Evolutionary conservation across 2,113 vertebrate genomes (phyloP), one percentile per base, ranked within the genome.

Genomic region (Chaetorhynchus papuensis): DNA sequence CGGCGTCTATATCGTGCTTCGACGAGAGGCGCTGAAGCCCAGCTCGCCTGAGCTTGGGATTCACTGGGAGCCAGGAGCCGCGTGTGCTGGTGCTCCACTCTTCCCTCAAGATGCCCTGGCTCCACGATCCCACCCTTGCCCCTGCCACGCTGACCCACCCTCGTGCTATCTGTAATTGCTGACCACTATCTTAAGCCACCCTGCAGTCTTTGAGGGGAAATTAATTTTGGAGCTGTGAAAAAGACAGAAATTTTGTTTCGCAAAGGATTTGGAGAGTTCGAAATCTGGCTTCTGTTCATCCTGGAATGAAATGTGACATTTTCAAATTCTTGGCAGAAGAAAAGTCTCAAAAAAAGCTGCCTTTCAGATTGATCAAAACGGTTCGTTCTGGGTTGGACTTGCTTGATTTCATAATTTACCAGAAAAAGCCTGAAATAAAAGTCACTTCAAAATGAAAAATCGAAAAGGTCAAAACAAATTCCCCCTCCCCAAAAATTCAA

Each of bases 281-380:
- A 90, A 94, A 93, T 94, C 89, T 97, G 96, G 94, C 93, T 96
- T 90, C 92, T 93, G 90, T 96, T 96, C 94, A 78, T 94, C 26
- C 90, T 96, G 96, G 94, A 96, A 93, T 95, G 92, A 97, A 96
- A 96, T 95, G 86, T 96, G 96, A 96, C 96, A 96, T 96, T 95
- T 96, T 94, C 79, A 96, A 65, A 92, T 94, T 95, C 94, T 96
- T 96, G 94, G 94, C 94, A 94, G 90, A 90, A 52, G 68, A 83
- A 86, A 94, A 89, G 84, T 94, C 88, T 96, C 82, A 86, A 93
- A 94, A 96, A 97, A 96, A 96, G 84, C 93, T 93, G 92, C 92
- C 75, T 95, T 96, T 96, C 90, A 81, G 83, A 90, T 87, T 90
- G 85, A 96, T 96, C 86, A 83, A 78, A 97, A 96, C 90, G 92